Base-by-base conservation (phyloP, 2,797 vertebrate species). In the Sebastes umbrosus region DNA sequence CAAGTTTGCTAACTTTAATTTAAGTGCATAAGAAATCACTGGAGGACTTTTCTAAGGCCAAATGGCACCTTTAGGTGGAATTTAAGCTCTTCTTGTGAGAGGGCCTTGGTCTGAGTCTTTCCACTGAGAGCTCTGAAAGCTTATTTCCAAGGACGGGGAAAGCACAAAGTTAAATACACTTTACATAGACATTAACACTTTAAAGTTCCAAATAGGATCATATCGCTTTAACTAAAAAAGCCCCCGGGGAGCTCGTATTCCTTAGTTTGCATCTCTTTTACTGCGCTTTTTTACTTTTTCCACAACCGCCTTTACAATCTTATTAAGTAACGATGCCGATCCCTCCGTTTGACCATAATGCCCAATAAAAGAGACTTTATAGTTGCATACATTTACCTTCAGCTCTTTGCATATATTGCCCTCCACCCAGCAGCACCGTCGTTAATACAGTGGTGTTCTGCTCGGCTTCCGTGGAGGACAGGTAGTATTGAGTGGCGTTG, bases 361-460 rank as follows among this genome's bases (percentile, higher is more conserved):
- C 32, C 67, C 84, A 90, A 93, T 94, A 94, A 93, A 94, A 91
- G 72, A 69, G 64, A 67, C 84, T 93, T 94, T 92, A 94, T 89
- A 66, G 89, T 86, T 88, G 79, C 87, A 89, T 90, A 88, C 88
- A 90, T 93, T 93, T 90, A 90, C 87, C 64, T 78, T 82, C 87
- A 77, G 80, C 79, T 87, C 80, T 87, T 92, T 93, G 85, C 88
- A 89, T 90, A 91, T 91, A 92, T 87, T 83, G 76, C 83, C 82
- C 73, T 64, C 71, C 70, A 22, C 60, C 73, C 73, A 34, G 80
- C 84, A 36, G 85, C 74, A 79, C 84, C 75, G 82, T 85, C 72
- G 67, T 88, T 89, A 84, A 83, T 63, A 39, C 70, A 8, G 77
- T 6, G 82, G 58, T 63, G 85, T 79, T 89, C 82, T 83, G 87